Conservation (phyloP, 1,140 invertebrate species). For the Tenebrio molitor region DNA sequence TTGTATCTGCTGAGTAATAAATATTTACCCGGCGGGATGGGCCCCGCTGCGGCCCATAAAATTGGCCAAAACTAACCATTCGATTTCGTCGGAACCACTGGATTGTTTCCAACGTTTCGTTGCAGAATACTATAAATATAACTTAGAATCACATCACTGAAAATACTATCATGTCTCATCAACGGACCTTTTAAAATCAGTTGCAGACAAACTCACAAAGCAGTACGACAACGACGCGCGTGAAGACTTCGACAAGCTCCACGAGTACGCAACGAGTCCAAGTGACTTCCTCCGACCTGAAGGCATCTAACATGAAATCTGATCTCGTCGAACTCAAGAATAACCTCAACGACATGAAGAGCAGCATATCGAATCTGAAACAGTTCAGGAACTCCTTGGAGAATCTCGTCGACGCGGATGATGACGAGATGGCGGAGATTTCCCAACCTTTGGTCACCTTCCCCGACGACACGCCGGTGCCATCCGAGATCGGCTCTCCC, state of each 20-base stretch:
- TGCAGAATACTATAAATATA: conserved; percentile 12
- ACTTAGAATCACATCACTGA: conserved; percentile 51
- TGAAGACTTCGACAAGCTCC: conserved; percentile 58
- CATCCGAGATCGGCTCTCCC: conserved; percentile 68
- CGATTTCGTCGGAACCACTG: conserved; percentile 18
- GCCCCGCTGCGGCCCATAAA: conserved; percentile 5
- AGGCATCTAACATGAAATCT: conserved; percentile 79
- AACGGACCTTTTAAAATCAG: conserved; percentile 51
- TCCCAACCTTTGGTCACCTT: conserved; percentile 81
- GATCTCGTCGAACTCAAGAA: conserved; percentile 82
- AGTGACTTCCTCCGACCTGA: conserved; percentile 74
- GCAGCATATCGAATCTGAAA: conserved; percentile 67
- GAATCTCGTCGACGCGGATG: conserved; percentile 70
- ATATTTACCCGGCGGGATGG: background rate
- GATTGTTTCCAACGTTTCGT: conserved; percentile 32
- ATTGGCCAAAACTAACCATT: conserved; percentile 36
- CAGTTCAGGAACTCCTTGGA: conserved; percentile 76
- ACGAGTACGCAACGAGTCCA: conserved; percentile 64
- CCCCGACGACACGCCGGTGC: conserved; percentile 79
- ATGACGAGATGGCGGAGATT: conserved; percentile 54
- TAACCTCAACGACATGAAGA: conserved; percentile 84
- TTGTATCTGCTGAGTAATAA: background rate
- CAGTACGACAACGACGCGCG: conserved; percentile 63
- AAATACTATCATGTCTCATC: conserved; percentile 56
- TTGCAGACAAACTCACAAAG: conserved; percentile 64